Conservation (phyloP, 2,113 vertebrate species). For the Morone saxatilis region DNA sequence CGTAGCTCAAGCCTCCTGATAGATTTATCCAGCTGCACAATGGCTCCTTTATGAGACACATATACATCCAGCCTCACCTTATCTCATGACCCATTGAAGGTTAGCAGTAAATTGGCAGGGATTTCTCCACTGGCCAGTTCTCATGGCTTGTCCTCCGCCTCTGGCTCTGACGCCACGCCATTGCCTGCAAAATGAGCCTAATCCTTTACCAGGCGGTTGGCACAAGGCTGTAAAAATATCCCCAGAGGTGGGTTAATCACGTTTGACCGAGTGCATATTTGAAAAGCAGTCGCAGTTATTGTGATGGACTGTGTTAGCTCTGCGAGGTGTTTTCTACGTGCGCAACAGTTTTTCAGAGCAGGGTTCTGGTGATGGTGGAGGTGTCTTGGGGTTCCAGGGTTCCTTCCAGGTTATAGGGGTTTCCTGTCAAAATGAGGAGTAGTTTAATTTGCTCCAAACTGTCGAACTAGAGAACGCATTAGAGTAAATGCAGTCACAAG, state of each 20-base stretch:
- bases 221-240: slow-evolving; percentile 60
- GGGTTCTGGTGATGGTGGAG: background rate
- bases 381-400: background rate
- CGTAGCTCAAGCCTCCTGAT: slow-evolving; percentile 53
- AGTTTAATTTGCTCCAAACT: slow-evolving; percentile 53
- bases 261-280: slow-evolving; percentile 65
- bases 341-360: slow-evolving; percentile 12
- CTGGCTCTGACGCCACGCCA: slow-evolving; percentile 21
- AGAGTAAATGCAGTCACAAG: background rate
- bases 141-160: slow-evolving; percentile 15
- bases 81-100: slow-evolving; percentile 57
- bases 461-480: slow-evolving; percentile 16
- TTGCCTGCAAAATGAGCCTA: slow-evolving; percentile 57
- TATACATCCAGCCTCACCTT: slow-evolving; percentile 65
- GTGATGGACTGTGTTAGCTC: slow-evolving; percentile 51
- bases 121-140: slow-evolving; percentile 42
- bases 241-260: slow-evolving; percentile 52
- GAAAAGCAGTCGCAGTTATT: slow-evolving; percentile 60
- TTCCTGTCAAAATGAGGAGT: slow-evolving; percentile 49
- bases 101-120: slow-evolving; percentile 65
- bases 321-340: slow-evolving; percentile 19
- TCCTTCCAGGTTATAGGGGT: slow-evolving; percentile 25
- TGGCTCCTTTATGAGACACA: slow-evolving; percentile 59
- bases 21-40: slow-evolving; percentile 69
- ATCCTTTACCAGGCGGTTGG: slow-evolving; percentile 61